Percentiles rank a stretch among this genome's conserved stretches.
Evolutionary conservation across 2,888 invertebrate species (phyloP).

Genomic region (Erebia palarica): DNA sequence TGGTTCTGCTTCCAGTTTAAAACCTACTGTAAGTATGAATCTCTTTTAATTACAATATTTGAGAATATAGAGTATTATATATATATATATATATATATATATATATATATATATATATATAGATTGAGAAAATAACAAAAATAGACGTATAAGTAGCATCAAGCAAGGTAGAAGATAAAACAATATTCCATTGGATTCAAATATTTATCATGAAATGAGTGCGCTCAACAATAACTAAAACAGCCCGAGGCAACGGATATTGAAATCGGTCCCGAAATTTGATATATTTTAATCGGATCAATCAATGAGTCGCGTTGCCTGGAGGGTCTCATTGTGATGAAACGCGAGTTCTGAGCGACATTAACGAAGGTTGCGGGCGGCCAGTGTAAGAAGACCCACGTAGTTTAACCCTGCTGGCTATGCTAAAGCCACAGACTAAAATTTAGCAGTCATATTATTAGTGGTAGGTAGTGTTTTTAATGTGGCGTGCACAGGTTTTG

Average conservation of each 20-base stretch:
- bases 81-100: too few species aligned
- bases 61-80: too few species aligned
- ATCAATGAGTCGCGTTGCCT: conserved; percentile 57
- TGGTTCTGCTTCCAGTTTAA: too few species aligned
- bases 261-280: conserved; percentile 35
- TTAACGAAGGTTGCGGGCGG: conserved; percentile 71
- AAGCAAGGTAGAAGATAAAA: not conserved
- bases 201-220: conserved; percentile 7
- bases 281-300: conserved; percentile 55
- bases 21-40: too few species aligned
- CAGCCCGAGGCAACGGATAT: conserved; percentile 28
- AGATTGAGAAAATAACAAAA: too few species aligned
- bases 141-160: too few species aligned
- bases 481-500: too few species aligned
- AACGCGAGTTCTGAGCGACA: conserved; percentile 74
- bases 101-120: too few species aligned
- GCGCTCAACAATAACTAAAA: conserved; percentile 7
- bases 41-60: too few species aligned
- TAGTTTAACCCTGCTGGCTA: conserved; percentile 37
- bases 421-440: conserved; percentile 32
- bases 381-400: conserved; percentile 54
- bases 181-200: not conserved
- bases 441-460: conserved; percentile 13
- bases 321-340: conserved; percentile 61
- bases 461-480: too few species aligned